A percentile compares a stretch with the other conserved stretches of the same genome.
phyloP scores from a whole-genome alignment of 2,113 vertebrate genomes.

The Dromaius novaehollandiae region DNA sequence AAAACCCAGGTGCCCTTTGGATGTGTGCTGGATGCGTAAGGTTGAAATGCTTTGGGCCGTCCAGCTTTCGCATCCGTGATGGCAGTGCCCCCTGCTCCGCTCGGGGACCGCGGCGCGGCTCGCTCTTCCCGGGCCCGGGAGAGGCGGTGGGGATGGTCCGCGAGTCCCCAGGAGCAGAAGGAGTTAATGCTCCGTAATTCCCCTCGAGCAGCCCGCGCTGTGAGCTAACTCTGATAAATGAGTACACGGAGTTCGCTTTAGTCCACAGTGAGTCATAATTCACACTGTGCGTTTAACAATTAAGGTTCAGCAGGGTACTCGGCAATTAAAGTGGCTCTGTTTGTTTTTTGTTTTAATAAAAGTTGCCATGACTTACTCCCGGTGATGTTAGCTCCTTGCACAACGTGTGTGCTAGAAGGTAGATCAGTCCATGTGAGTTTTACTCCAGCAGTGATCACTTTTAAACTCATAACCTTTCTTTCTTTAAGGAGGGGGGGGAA shows the following conservation, averaged over 20 bases:
- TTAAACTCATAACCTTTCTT: not conserved
- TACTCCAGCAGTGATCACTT: not conserved
- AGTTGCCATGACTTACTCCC: not conserved
- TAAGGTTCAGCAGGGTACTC: not conserved
- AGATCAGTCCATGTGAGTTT: not conserved
- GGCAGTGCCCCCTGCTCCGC: no score
- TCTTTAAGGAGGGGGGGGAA: not conserved
- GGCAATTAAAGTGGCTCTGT: not conserved
- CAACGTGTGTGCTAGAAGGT: not conserved
- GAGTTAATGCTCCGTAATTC: not conserved
- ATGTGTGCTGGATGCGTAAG: no score
- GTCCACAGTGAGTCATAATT: not conserved
- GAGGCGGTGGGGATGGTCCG: not conserved
- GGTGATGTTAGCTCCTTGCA: not conserved
- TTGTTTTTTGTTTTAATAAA: not conserved
- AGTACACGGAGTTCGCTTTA: accelerated
- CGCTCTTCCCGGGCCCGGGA: no score
- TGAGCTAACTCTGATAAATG: not conserved
- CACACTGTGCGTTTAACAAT: not conserved
- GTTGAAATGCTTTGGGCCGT: not conserved
- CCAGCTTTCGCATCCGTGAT: not conserved
- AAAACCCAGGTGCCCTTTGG: not conserved
- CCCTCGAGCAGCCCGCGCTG: not conserved
- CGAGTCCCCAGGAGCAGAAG: not conserved
- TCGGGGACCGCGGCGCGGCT: no score